Conservation (phyloP, 2,113 vertebrate genomes). For the Tetrax tetrax region DNA sequence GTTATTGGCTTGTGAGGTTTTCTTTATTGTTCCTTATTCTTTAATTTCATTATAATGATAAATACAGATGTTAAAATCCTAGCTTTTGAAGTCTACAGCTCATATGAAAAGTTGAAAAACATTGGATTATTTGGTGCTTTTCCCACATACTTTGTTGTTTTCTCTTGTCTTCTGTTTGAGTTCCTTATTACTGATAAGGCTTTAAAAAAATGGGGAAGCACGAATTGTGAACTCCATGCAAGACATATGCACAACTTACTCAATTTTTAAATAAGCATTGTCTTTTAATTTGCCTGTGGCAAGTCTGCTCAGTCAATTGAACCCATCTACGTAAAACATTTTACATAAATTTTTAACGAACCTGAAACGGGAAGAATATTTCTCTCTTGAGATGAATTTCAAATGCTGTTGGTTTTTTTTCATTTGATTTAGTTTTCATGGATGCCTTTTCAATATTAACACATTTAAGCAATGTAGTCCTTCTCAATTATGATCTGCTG, state of each 20-base stretch:
- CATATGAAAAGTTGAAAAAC: neutral
- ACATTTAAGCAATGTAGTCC: neutral
- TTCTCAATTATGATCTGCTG: neutral
- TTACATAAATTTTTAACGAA: neutral
- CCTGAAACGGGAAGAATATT: neutral
- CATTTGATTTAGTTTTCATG: neutral
- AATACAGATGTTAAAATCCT: neutral
- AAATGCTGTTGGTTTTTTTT: neutral
- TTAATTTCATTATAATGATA: neutral
- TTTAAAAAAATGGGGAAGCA: neutral
- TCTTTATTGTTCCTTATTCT: neutral
- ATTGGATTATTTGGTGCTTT: neutral
- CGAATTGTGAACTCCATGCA: neutral
- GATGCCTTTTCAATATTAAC: neutral
- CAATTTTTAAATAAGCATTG: neutral
- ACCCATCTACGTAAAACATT: neutral
- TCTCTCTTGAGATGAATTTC: neutral
- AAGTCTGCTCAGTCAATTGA: neutral
- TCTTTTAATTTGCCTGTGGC: neutral
- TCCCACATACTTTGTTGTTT: neutral
- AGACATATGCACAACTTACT: neutral
- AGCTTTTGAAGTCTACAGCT: neutral
- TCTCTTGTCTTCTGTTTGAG: neutral
- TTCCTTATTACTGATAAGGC: neutral
- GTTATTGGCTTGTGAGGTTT: neutral